These are phyloP conservation scores for Pipistrellus kuhlii DNA, from an alignment of 2,797 vertebrate species.

Conservation along the genomic window DNA sequence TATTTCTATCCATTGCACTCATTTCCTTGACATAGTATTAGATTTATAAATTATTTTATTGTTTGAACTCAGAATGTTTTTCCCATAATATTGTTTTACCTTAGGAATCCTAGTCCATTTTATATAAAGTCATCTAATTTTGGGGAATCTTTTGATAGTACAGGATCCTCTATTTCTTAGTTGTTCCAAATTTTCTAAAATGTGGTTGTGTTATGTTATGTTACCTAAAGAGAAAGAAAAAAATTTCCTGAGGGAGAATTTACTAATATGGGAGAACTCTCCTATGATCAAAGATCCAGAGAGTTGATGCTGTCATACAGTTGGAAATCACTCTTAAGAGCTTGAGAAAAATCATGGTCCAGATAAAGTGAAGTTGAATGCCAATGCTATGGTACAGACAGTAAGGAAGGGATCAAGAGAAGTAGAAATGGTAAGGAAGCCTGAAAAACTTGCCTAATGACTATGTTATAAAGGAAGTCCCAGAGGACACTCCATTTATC, in stretches of 20 bases:
- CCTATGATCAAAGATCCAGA: not conserved
- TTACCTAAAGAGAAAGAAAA: not conserved
- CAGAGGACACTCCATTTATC: not conserved
- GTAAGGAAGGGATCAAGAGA: not conserved
- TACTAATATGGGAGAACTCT: not conserved
- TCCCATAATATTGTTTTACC: not conserved
- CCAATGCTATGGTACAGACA: not conserved
- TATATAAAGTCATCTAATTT: not conserved
- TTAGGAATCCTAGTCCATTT: constrained; percentile 29
- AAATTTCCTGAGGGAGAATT: not conserved
- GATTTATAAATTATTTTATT: constrained; percentile 7
- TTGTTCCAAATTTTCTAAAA: constrained; percentile 1
- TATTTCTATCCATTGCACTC: not conserved
- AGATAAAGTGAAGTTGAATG: not conserved
- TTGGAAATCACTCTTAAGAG: not conserved
- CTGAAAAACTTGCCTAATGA: not conserved
- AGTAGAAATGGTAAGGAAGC: not conserved
- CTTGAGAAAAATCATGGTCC: not conserved
- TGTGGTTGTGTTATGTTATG: not conserved
- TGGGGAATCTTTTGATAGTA: not conserved
- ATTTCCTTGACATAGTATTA: not conserved
- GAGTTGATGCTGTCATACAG: no score
- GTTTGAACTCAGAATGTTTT: constrained; percentile 28
- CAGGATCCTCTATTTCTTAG: not conserved
- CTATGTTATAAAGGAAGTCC: not conserved